phyloP scores from a whole-genome alignment of 2,113 vertebrate species.

The Arenaria interpres region DNA sequence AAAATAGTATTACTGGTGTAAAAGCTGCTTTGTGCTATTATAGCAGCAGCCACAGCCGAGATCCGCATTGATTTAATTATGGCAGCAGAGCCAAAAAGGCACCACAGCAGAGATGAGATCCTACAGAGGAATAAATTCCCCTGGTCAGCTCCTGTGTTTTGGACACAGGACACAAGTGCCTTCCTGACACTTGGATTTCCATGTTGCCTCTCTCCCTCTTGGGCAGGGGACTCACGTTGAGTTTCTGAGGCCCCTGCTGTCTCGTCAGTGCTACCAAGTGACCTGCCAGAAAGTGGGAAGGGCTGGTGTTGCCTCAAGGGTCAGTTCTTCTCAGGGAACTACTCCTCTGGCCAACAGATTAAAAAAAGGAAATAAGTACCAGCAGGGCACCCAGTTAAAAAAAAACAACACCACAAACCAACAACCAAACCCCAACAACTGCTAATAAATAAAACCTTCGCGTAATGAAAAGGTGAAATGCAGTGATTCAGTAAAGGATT shows the following conservation, averaged over 20 bases:
- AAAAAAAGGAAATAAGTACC: neutral
- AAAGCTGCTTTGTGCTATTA: constrained; percentile 17
- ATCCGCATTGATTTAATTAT: neutral
- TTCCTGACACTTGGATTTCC: neutral
- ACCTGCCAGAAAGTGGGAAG: neutral
- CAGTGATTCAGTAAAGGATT: neutral
- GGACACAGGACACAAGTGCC: neutral
- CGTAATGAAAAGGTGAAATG: neutral
- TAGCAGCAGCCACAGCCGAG: neutral
- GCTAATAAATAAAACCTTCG: neutral
- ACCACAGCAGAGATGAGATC: neutral
- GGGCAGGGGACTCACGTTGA: neutral
- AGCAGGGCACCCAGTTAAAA: neutral
- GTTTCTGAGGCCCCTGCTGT: neutral
- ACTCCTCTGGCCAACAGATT: neutral
- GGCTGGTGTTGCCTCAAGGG: neutral
- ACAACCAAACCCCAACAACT: no score
- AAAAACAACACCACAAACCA: neutral
- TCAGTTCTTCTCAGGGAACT: neutral
- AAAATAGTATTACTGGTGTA: neutral
- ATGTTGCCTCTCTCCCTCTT: neutral
- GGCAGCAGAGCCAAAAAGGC: neutral
- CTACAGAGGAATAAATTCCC: neutral
- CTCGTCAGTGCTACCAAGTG: neutral
- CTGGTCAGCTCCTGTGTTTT: neutral